These are phyloP conservation scores for Pissodes strobi DNA, from an alignment of 1,140 invertebrate species.

Conservation along the genomic window DNA sequence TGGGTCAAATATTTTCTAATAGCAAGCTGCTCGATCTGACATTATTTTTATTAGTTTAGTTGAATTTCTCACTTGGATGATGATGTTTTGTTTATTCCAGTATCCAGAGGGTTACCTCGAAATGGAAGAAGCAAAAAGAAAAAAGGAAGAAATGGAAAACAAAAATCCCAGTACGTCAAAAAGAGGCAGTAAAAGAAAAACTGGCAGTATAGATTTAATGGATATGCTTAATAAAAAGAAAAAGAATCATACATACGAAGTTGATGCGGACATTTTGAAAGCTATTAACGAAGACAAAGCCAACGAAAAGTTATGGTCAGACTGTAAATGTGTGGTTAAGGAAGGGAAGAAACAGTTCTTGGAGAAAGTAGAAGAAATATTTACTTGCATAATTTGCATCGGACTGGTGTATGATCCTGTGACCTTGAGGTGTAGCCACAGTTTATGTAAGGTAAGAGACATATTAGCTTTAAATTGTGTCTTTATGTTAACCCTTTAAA, in stretches of 20 bases:
- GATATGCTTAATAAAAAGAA: conserved; percentile 50
- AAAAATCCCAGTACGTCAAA: conserved; percentile 9
- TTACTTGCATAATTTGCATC: conserved; percentile 82
- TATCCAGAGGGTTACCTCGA: conserved; percentile 80
- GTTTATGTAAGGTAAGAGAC: conserved; percentile 75
- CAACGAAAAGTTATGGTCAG: conserved; percentile 69
- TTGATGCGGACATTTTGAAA: conserved; percentile 59
- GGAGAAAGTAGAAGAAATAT: conserved; percentile 67
- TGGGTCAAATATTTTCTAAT: too few species aligned
- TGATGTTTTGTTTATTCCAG: conserved; percentile 56
- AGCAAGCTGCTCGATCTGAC: too few species aligned
- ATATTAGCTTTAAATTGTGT: too few species aligned
- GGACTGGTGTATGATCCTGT: conserved; percentile 74
- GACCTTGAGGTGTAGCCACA: conserved; percentile 77
- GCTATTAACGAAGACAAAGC: conserved; percentile 64
- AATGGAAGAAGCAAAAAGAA: conserved; percentile 62
- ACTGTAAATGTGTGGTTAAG: conserved; percentile 58
- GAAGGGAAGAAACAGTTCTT: conserved; percentile 66
- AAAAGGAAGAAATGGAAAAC: conserved; percentile 25
- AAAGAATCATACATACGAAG: conserved; percentile 57
- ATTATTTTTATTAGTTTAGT: too few species aligned
- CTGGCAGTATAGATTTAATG: conserved; percentile 1
- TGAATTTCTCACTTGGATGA: too few species aligned
- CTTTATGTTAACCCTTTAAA: too few species aligned
- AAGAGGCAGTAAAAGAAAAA: conserved; percentile 46